Evolutionary conservation across 2,888 invertebrate genomes (phyloP).

Genomic region (Oxystoma pomonae): DNA sequence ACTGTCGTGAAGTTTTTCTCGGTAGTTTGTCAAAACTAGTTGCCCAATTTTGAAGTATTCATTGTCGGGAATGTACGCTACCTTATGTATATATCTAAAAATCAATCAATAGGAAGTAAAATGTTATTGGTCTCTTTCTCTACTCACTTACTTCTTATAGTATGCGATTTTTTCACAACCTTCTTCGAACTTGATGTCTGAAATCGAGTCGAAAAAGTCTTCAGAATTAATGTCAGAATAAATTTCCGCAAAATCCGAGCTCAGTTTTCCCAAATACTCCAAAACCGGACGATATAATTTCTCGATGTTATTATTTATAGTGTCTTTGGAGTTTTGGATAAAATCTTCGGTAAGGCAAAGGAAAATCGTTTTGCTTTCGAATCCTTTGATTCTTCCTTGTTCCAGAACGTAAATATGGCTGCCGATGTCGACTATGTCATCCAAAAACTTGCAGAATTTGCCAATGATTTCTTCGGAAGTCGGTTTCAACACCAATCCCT

Average conservation of each 20-base stretch:
- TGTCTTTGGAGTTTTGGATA: constrained; percentile 50
- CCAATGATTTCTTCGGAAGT: constrained; percentile 52
- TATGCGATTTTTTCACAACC: constrained; percentile 57
- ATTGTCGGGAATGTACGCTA: constrained; percentile 58
- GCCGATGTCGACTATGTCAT: constrained; percentile 27
- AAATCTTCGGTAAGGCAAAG: constrained; percentile 36
- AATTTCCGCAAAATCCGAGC: constrained; percentile 53
- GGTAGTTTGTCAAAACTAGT: constrained; percentile 57
- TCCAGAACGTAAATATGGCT: constrained; percentile 29
- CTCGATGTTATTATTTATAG: constrained; percentile 52
- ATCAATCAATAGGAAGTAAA: constrained; percentile 31
- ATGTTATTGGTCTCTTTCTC: neutral
- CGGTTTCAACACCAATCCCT: constrained; percentile 56
- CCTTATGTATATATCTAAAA: constrained; percentile 50
- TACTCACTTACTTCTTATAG: constrained; percentile 43
- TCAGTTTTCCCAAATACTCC: constrained; percentile 52
- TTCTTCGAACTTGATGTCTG: constrained; percentile 55
- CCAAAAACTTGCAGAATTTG: constrained; percentile 44
- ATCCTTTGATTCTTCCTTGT: constrained; percentile 26
- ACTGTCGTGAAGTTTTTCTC: constrained; percentile 55
- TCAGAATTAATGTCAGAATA: constrained; percentile 40
- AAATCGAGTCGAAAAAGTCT: constrained; percentile 25
- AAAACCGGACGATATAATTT: constrained; percentile 54
- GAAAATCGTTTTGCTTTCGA: constrained; percentile 28
- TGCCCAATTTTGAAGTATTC: constrained; percentile 63